A percentile compares a stretch with the other conserved stretches of the same genome.
These are phyloP conservation scores for Sturmia bella DNA, from an alignment of 2,888 invertebrate genomes.

Conservation along the genomic window DNA sequence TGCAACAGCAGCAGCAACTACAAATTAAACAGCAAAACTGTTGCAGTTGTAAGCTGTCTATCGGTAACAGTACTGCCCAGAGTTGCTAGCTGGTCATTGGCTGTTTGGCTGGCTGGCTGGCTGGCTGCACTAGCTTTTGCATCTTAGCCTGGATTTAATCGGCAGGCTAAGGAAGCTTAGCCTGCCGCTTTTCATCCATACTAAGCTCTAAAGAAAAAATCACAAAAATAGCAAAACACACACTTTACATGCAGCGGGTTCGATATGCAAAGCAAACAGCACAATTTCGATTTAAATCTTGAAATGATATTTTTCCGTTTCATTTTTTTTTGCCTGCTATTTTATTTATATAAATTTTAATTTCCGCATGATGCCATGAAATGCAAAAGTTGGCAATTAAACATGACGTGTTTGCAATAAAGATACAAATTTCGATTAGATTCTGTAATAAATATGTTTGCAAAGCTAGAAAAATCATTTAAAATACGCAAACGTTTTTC, in stretches of 20 bases:
- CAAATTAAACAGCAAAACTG: constrained; percentile 59
- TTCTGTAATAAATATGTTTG: constrained; percentile 54
- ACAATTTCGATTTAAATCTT: constrained; percentile 66
- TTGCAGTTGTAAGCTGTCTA: constrained; percentile 58
- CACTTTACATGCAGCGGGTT: constrained; percentile 10
- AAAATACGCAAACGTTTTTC: not conserved
- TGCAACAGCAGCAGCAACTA: constrained; percentile 25
- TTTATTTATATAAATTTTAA: constrained; percentile 42
- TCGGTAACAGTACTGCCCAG: constrained; percentile 40
- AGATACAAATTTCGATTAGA: constrained; percentile 72
- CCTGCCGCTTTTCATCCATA: constrained; percentile 16
- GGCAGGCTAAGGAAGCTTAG: constrained; percentile 64
- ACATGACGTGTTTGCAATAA: constrained; percentile 72
- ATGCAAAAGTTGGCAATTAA: constrained; percentile 71
- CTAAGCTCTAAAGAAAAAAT: constrained; percentile 17
- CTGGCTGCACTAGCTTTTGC: constrained; percentile 65
- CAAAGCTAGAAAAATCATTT: not conserved
- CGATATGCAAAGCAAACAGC: constrained; percentile 38
- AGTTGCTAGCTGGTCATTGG: constrained; percentile 9
- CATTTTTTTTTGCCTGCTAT: constrained; percentile 13
- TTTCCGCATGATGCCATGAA: constrained; percentile 49
- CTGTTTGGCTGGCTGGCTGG: constrained; percentile 11
- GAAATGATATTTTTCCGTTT: constrained; percentile 29
- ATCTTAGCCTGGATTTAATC: constrained; percentile 62
- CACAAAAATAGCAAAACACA: constrained; percentile 10